Evolutionary conservation across 1,140 invertebrate species (phyloP), one percentile per base, ranked within the genome.

Genomic region (Diprion similis): DNA sequence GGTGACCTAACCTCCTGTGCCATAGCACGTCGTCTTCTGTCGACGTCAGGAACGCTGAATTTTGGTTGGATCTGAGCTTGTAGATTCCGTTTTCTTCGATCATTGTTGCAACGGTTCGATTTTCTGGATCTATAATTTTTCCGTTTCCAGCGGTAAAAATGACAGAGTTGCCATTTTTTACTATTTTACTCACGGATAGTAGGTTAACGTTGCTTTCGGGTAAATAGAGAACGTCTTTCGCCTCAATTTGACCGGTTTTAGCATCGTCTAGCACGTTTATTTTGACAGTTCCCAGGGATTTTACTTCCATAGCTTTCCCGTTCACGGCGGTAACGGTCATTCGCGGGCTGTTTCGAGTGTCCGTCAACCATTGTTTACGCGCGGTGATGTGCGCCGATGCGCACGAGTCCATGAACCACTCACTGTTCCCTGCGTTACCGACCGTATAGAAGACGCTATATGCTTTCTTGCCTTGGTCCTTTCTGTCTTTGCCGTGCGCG

Each of bases 41-140:
- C 46, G 68, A 24, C 51, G 69, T 70, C 51, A 51, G 37, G 69
- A 70, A 46, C 51, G 69, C 51, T 70, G 15, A 45, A 46, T 47
- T 70, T 46, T 70, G 69, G 17, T 70, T 19, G 47, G 18, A 51
- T 46, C 10, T 51, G 45, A 47, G 46, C 69, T 19, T 48, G 19
- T 9, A n/a, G 69, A 47, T 70, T 19, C 69, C 46, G 48, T 51
- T 70, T 51, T 51, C 69, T n/a, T 70, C 51, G 69, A 70, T 47
- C 69, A 70, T 70, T 51, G 69, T 68, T 7, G 67, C 67, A 8
- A 46, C 67, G 47, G 47, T 68, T 68, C 47, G 10, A 10, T 68
- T 17, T 13, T 46, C 47, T 24, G 10, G 67, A 68, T 68, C 67
- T 46, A 68, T 46, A 19, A 46, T 68, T 68, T 68, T 68, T 15